Conservation (phyloP, 2,113 vertebrate species). For the Athene cunicularia region DNA sequence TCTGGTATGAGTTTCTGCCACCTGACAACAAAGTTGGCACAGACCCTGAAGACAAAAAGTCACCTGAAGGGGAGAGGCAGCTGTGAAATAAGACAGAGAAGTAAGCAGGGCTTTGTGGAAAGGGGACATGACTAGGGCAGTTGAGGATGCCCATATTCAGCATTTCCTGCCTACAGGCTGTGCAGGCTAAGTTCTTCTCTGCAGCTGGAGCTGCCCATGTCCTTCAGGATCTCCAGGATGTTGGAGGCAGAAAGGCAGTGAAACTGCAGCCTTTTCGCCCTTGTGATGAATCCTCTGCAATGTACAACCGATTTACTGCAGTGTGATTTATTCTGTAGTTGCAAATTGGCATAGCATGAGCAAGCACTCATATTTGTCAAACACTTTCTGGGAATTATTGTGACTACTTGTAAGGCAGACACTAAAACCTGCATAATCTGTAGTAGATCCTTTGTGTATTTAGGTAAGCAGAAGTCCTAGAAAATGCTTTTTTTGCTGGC, state of each 20-base stretch:
- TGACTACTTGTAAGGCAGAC: background rate
- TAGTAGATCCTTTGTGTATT: background rate
- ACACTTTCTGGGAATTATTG: background rate
- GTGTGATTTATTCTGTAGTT: background rate
- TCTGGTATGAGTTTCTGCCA: background rate
- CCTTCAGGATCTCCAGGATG: background rate
- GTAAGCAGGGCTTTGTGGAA: background rate
- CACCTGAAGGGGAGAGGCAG: background rate
- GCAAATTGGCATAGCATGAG: background rate
- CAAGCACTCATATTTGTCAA: background rate
- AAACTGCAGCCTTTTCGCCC: background rate
- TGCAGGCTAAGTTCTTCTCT: background rate
- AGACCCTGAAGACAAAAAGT: background rate
- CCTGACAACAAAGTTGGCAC: background rate
- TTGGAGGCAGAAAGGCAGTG: background rate
- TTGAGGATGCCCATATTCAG: background rate
- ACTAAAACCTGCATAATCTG: background rate
- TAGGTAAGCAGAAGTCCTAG: background rate
- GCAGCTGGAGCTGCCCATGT: background rate
- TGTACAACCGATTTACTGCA: background rate
- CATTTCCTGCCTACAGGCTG: background rate
- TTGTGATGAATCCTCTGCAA: background rate
- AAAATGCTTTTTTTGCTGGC: background rate
- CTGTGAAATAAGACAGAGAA: background rate
- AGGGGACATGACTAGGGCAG: rapidly evolving